Percentiles rank a stretch among this genome's conserved stretches.
Conservation (phyloP, 2,113 vertebrate species). For the Sula dactylatra region DNA sequence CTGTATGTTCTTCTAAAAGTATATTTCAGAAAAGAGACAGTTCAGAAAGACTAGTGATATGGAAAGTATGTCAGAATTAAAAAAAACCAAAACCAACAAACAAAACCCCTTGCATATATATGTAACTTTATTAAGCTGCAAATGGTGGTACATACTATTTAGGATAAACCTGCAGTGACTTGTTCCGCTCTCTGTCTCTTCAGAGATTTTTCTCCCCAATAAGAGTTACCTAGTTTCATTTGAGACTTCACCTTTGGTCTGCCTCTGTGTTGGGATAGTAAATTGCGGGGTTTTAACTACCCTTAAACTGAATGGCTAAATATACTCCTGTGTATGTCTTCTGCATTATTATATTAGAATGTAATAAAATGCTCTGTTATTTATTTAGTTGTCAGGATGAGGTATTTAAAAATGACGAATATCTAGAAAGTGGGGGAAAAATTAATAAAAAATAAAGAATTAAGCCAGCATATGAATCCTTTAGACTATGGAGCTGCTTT, state of each 20-base stretch:
- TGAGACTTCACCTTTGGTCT: neutral
- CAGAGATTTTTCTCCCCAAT: neutral
- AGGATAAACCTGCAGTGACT: neutral
- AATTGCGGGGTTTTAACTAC: neutral
- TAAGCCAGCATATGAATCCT: neutral
- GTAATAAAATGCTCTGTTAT: neutral
- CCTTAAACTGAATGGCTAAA: neutral
- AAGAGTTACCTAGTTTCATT: neutral
- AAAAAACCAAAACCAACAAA: neutral
- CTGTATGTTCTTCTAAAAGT: neutral
- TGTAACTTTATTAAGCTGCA: neutral
- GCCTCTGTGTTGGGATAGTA: neutral
- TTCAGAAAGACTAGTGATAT: neutral
- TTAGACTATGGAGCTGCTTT: neutral
- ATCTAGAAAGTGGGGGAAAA: neutral
- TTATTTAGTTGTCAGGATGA: neutral
- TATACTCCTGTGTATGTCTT: accelerated
- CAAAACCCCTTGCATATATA: neutral
- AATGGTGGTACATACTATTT: neutral
- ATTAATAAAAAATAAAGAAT: neutral
- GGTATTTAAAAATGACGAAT: neutral
- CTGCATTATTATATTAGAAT: neutral
- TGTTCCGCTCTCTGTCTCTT: neutral
- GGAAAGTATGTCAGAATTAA: neutral
- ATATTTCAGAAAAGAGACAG: neutral